These are phyloP conservation scores for Cebidichthys violaceus DNA, from an alignment of 2,113 vertebrate species.

Conservation along the genomic window DNA sequence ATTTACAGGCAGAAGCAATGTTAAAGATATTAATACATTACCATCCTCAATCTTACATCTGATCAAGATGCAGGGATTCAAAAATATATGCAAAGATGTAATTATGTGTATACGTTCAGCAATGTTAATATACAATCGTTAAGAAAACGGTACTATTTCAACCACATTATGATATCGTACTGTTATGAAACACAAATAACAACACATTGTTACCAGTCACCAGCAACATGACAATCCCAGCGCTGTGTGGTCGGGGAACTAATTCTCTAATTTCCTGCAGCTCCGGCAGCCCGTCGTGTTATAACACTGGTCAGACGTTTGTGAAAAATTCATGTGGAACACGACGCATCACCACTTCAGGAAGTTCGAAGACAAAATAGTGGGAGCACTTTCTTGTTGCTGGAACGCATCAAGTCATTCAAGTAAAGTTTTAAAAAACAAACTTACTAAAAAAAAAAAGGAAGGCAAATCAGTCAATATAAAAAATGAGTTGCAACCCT, in stretches of 20 bases:
- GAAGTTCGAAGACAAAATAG: background rate
- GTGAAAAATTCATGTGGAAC: background rate
- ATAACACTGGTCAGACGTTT: background rate
- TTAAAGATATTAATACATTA: background rate
- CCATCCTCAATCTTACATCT: background rate
- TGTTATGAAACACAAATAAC: background rate
- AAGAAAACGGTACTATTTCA: too few species aligned
- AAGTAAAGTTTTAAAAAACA: background rate
- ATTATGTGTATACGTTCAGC: background rate
- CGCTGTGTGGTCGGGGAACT: background rate
- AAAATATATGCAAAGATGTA: background rate
- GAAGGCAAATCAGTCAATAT: background rate
- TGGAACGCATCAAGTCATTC: background rate
- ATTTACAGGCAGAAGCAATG: background rate
- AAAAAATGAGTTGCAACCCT: background rate
- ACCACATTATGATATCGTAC: background rate
- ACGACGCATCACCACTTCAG: background rate
- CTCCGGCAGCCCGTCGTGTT: background rate
- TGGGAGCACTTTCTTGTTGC: background rate
- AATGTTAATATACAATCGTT: slow-evolving; percentile 1
- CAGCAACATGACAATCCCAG: background rate
- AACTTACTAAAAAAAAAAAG: background rate
- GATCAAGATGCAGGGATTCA: background rate
- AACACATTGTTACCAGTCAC: background rate
- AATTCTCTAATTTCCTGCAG: background rate